A percentile compares a stretch with the other conserved stretches of the same genome.
phyloP scores from a whole-genome alignment of 2,888 invertebrate genomes.

The Leptothorax acervorum region DNA sequence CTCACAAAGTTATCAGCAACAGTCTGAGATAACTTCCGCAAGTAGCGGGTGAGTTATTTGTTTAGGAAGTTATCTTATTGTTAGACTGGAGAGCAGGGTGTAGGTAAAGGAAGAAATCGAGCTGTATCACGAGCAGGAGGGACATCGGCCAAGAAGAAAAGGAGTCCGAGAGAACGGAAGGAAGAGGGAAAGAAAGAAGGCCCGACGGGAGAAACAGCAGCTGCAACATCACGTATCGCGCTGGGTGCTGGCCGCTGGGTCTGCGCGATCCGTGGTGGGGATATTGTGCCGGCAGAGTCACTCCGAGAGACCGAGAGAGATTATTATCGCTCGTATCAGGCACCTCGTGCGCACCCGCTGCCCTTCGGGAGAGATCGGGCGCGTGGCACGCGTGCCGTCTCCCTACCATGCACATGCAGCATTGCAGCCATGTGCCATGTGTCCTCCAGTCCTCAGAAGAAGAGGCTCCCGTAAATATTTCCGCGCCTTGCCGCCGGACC shows the following conservation, averaged over 20 bases:
- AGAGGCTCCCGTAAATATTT: conserved; percentile 54
- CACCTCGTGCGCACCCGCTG: conserved; percentile 38
- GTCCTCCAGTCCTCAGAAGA: conserved; percentile 67
- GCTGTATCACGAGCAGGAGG: conserved; percentile 5
- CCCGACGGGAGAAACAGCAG: conserved; percentile 82
- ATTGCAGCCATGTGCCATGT: conserved; percentile 59
- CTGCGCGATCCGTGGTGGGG: conserved; percentile 72
- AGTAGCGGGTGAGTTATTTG: too few relatives aligned
- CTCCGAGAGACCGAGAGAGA: conserved; percentile 59
- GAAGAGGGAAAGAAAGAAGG: conserved; percentile 59
- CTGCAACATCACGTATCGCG: conserved; percentile 82
- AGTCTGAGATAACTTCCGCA: too few relatives aligned
- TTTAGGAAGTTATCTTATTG: too few relatives aligned
- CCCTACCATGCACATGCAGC: conserved; percentile 73
- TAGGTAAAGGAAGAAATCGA: background rate
- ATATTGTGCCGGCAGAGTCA: conserved; percentile 72
- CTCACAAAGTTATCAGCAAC: too few relatives aligned
- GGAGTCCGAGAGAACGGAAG: conserved; percentile 51
- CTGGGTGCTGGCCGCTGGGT: conserved; percentile 72
- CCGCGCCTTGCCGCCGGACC: conserved; percentile 52
- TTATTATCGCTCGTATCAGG: conserved; percentile 44
- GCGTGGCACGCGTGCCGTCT: conserved; percentile 78
- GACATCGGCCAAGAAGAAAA: conserved; percentile 18
- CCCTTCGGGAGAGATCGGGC: conserved; percentile 57
- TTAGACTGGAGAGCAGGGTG: background rate